Conservation (phyloP, 2,113 vertebrate genomes). For the Columba livia region DNA sequence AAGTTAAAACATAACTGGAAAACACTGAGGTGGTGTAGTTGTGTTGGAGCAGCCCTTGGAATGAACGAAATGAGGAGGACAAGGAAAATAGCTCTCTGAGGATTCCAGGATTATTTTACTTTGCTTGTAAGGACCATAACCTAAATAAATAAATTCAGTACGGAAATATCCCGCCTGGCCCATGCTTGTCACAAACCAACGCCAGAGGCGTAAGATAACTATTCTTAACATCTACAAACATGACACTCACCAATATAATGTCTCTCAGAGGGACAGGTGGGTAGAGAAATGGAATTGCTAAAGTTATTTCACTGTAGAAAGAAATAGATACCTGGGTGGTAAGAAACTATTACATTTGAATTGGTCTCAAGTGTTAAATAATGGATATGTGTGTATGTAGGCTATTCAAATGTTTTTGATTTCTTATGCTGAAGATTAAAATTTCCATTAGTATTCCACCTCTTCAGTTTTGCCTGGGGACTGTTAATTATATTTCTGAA, state of each 20-base stretch:
- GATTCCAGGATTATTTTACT: not conserved
- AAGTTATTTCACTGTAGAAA: not conserved
- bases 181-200: not conserved
- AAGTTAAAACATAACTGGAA: not conserved
- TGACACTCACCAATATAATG: not conserved
- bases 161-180: not conserved
- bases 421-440: constrained; percentile 61
- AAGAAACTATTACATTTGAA: constrained; percentile 33
- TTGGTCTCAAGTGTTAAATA: constrained; percentile 58
- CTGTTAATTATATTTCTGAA: constrained; percentile 65
- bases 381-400: constrained; percentile 27
- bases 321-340: not conserved
- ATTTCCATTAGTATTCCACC: constrained; percentile 68
- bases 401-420: constrained; percentile 57
- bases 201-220: not conserved
- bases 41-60: not conserved
- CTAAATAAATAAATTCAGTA: not conserved
- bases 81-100: not conserved
- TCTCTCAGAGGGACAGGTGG: not conserved
- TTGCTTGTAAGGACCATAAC: not conserved
- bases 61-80: not conserved
- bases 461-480: constrained; percentile 64
- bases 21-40: not conserved
- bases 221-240: not conserved
- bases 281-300: not conserved